Evolutionary conservation across 2,888 invertebrate genomes (phyloP), one percentile per base, ranked within the genome.

Genomic region (Clunio marinus): DNA sequence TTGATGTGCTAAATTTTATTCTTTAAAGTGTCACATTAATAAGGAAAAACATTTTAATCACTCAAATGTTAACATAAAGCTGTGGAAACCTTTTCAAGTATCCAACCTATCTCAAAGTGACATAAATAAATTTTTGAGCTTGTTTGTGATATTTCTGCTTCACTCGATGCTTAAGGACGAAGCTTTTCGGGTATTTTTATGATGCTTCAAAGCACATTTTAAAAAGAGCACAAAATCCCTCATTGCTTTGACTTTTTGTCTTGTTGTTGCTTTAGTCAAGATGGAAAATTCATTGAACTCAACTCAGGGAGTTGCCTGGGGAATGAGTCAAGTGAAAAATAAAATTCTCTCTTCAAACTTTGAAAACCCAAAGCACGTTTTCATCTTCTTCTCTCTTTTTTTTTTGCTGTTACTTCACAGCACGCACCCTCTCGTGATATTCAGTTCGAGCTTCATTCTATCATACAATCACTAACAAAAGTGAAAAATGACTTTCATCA

Each of bases 331-430:
- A n/a, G n/a, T n/a, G n/a, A n/a, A n/a, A n/a, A n/a, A n/a, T n/a
- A 15, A 13, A 41, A 41, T n/a, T 41, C 41, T 59, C 20, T 32
- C 20, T 57, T 20, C 2, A 27, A 13, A 10, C 25, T 24, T 24
- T 55, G 28, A 28, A 10, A 58, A 15, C 7, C n/a, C 4, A 32
- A 59, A 59, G 32, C 59, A 59, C 59, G 59, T 59, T 59, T 59
- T 28, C 25, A 7, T 13, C 59, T 59, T 59, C 17, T 25, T 2
- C 25, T 13, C 17, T 20, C n/a, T 20, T 8, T 15, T 32, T 13
- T 15, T 32, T 32, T 32, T 32, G 32, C 4, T 32, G 32, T 2
- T 25, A 25, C 24, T 13, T 55, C 24, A 57, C 35, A n/a, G n/a
- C n/a, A n/a, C n/a, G n/a, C n/a, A n/a, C n/a, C n/a, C n/a, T n/a